A percentile compares a stretch with the other conserved stretches of the same genome.
phyloP scores from a whole-genome alignment of 1,140 invertebrate genomes.

The Lasaia peninsularis region DNA sequence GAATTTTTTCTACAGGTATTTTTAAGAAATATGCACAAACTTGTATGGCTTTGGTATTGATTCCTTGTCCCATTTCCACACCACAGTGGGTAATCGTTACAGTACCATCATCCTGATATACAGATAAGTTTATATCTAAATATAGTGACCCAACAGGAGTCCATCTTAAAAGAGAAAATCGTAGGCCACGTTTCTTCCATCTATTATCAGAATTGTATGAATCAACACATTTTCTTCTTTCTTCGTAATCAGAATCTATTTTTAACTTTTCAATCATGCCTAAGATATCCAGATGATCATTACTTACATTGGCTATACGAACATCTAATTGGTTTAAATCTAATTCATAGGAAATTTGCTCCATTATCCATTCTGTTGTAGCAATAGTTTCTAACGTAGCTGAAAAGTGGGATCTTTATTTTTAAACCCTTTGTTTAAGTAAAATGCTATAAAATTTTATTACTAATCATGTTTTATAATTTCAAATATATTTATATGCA shows the following conservation, averaged over 20 bases:
- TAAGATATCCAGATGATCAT: constrained; percentile 48
- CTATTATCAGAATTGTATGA: constrained; percentile 82
- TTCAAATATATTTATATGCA: no score
- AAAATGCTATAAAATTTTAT: no score
- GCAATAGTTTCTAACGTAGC: constrained; percentile 81
- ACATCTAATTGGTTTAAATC: constrained; percentile 83
- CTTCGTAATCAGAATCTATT: constrained; percentile 77
- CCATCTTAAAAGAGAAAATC: constrained; percentile 81
- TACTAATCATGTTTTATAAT: no score
- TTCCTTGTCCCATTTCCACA: no score
- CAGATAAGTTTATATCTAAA: constrained; percentile 80
- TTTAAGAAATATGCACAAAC: constrained; percentile 35
- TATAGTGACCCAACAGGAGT: constrained; percentile 70
- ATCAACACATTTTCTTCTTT: constrained; percentile 71
- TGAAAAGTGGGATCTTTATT: constrained; percentile 36
- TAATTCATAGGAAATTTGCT: constrained; percentile 84
- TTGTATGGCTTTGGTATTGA: no score
- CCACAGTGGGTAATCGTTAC: constrained; percentile 86
- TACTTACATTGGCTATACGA: constrained; percentile 79
- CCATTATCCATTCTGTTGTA: constrained; percentile 87
- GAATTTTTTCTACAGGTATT: constrained; percentile 51
- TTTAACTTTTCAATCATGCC: constrained; percentile 78
- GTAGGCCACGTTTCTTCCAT: constrained; percentile 86
- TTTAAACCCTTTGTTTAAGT: no score
- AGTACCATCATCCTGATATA: constrained; percentile 85